phyloP scores from a whole-genome alignment of 2,888 invertebrate species.

The Anthoptus insignis region DNA sequence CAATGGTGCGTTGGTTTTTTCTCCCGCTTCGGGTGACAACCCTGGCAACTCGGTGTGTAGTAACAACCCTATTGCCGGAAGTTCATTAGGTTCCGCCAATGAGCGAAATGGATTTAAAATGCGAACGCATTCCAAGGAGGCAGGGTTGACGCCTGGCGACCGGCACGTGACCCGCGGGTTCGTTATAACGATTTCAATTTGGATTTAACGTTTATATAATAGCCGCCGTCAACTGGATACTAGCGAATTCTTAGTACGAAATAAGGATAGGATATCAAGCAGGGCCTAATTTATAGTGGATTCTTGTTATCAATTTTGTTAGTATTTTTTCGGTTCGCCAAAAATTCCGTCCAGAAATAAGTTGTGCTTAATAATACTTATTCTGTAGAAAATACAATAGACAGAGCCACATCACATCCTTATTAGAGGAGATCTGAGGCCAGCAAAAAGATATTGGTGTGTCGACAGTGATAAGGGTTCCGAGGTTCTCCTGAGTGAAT shows the following conservation, averaged over 20 bases:
- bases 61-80: conserved; percentile 62
- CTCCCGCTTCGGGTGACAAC: neutral
- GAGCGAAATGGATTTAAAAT: conserved; percentile 66
- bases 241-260: neutral
- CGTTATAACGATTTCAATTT: conserved; percentile 74
- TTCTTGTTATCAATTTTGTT: no score
- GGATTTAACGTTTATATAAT: conserved; percentile 6
- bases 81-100: conserved; percentile 71
- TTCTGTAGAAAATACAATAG: no score
- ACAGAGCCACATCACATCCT: no score
- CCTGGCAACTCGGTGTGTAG: conserved; percentile 1
- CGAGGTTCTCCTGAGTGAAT: no score
- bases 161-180: conserved; percentile 57
- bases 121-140: conserved; percentile 56
- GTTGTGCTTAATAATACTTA: no score
- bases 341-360: no score
- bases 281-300: neutral
- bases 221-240: neutral
- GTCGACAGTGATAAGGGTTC: no score
- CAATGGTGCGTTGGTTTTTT: conserved; percentile 4
- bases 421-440: no score
- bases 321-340: no score
- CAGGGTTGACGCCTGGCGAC: conserved; percentile 59
- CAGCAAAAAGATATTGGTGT: no score
- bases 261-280: no score